Evolutionary conservation across 2,113 vertebrate genomes (phyloP), one percentile per base, ranked within the genome.

Genomic region (Prietella phreatophila): DNA sequence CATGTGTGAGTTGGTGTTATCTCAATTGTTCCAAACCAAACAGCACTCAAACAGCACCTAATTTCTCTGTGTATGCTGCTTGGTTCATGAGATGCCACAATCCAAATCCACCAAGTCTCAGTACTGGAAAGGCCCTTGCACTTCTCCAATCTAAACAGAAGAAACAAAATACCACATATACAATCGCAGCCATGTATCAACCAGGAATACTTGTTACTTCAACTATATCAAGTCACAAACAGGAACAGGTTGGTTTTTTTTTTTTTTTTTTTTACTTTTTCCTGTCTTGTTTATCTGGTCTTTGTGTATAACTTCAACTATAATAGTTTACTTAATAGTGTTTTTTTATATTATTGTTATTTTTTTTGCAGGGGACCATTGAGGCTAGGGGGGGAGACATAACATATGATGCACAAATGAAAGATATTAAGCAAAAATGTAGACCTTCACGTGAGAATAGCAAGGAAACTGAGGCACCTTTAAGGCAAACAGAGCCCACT

Each of bases 1-100:
- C 98, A 87, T 97, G 97, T 89, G 97, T 99, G 92, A 99, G 97
- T 95, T 99, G 98, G 98, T 99, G 98, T 96, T 99, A 97, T 93
- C 96, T 99, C 90, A 99, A 97, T 95, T 97, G 98, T 93, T 97
- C 97, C 4, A 99, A 98, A 93, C 98, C 98, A 30, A 99, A 94
- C 94, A 97, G 96, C 60, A 91, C 96, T 75, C 97, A 96, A 91
- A 94, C 94, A 80, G 93, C 95, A 58, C 95, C 97, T 82, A 95
- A 96, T 85, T 96, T 96, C 91, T 99, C 98, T 0, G 97, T 97
- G 84, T 99, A 99, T 91, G 95, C 97, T 93, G 95, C 97, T 69
- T 99, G 98, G 98, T 96, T 96, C 92, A 96, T 97, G 92, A 98
- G 96, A 93, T 96, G 97, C 27, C 97, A 97, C 93, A 98, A 99